Evolutionary conservation across 2,797 vertebrate genomes (phyloP).

Genomic region (Chelon labrosus): DNA sequence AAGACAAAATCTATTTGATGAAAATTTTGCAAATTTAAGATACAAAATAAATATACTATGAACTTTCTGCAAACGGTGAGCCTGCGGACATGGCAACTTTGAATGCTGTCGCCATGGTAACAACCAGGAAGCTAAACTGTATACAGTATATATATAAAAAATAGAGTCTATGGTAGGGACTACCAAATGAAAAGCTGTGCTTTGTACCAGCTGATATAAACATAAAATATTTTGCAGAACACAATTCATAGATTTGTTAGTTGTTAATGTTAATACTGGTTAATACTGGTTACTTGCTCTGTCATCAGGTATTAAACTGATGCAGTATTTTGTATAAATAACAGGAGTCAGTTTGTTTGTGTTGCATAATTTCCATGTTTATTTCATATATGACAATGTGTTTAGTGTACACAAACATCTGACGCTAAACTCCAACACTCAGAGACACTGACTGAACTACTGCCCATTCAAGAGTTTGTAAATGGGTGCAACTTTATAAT

Average conservation of each 20-base stretch:
- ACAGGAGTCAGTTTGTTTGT: conserved; percentile 51
- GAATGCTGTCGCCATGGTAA: conserved; percentile 4
- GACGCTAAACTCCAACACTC: conserved; percentile 87
- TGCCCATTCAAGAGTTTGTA: conserved; percentile 81
- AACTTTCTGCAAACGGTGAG: not conserved
- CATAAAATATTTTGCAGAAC: not conserved
- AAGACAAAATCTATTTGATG: not conserved
- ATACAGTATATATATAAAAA: no score
- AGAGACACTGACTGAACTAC: conserved; percentile 87
- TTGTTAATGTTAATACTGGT: not conserved
- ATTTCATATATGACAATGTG: conserved; percentile 94
- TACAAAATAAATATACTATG: not conserved
- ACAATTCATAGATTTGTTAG: not conserved
- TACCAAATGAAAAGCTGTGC: no score
- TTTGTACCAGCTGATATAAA: not conserved
- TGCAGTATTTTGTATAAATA: not conserved
- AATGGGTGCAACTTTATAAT: conserved; percentile 82
- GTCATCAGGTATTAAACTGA: not conserved
- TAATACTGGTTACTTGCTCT: not conserved
- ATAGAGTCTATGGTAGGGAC: no score
- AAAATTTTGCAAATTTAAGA: not conserved
- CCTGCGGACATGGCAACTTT: conserved; percentile 22
- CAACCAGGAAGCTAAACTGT: not conserved
- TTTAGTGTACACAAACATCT: conserved; percentile 90
- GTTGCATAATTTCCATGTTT: conserved; percentile 93